These are phyloP conservation scores for Halictus quadricinctus DNA, from an alignment of 2,888 invertebrate genomes.

Conservation along the genomic window DNA sequence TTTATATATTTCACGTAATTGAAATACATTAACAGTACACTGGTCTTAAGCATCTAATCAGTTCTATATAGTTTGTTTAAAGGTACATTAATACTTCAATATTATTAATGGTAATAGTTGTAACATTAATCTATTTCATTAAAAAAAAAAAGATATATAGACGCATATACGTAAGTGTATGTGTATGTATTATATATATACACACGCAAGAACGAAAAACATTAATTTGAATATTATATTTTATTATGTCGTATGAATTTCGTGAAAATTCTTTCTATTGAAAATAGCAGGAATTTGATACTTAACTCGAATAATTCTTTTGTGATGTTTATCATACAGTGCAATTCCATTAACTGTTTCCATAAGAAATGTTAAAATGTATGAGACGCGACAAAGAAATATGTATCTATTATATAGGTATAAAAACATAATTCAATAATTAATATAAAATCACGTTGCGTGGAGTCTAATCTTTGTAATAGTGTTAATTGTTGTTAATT, in stretches of 20 bases:
- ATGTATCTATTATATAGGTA: constrained; percentile 74
- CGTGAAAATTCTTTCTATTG: constrained; percentile 37
- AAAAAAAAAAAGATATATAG: neutral
- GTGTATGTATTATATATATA: constrained; percentile 14
- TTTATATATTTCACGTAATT: constrained; percentile 14
- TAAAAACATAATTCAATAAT: constrained; percentile 59
- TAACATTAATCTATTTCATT: constrained; percentile 31
- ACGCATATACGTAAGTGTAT: constrained; percentile 16
- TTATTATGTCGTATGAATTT: constrained; percentile 35
- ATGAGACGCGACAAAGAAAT: constrained; percentile 31
- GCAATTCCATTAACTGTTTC: constrained; percentile 53
- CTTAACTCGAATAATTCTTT: constrained; percentile 48
- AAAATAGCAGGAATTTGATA: constrained; percentile 38
- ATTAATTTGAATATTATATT: constrained; percentile 35
- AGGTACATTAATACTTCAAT: constrained; percentile 19
- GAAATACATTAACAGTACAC: constrained; percentile 11
- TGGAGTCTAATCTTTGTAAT: constrained; percentile 72
- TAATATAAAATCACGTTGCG: constrained; percentile 66
- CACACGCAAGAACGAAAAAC: constrained; percentile 7
- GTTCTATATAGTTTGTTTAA: constrained; percentile 24
- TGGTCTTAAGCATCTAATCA: constrained; percentile 14
- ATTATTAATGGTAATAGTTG: constrained; percentile 31
- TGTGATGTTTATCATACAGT: constrained; percentile 51
- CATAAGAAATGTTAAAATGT: constrained; percentile 44
- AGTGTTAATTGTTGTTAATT: constrained; percentile 74